These are phyloP conservation scores for Matsumyia berberina DNA, from an alignment of 2,888 invertebrate species.

Conservation along the genomic window DNA sequence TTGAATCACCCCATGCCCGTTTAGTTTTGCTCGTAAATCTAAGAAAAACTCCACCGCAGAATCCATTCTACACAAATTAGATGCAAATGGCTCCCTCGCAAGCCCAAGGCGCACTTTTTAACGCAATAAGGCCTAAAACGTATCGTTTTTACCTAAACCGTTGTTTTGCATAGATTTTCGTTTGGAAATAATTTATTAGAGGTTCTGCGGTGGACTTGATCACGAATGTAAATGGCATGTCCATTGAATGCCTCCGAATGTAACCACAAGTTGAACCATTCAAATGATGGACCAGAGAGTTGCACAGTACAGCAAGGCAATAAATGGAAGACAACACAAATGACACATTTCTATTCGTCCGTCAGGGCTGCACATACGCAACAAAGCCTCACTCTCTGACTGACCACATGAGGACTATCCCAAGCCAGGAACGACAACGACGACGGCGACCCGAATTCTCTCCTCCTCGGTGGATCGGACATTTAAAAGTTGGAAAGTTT, in stretches of 20 bases:
- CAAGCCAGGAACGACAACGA: slow-evolving; percentile 32
- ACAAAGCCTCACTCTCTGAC: slow-evolving; percentile 28
- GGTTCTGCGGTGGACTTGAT: slow-evolving; percentile 7
- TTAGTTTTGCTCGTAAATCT: slow-evolving; percentile 30
- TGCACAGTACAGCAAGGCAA: slow-evolving; percentile 45
- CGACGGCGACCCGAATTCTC: slow-evolving; percentile 48
- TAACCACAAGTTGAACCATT: slow-evolving; percentile 41
- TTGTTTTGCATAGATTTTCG: slow-evolving; percentile 64
- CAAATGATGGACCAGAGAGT: slow-evolving; percentile 29
- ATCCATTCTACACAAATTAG: slow-evolving; percentile 38
- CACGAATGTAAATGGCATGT: slow-evolving; percentile 47
- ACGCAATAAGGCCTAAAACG: slow-evolving; percentile 40
- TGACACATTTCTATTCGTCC: slow-evolving; percentile 70
- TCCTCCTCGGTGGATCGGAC: slow-evolving; percentile 33
- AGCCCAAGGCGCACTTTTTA: slow-evolving; percentile 3
- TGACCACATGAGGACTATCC: slow-evolving; percentile 28
- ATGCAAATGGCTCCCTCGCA: slow-evolving; percentile 45
- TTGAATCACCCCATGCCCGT: not conserved
- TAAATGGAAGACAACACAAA: slow-evolving; percentile 65
- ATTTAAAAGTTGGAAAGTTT: slow-evolving; percentile 75
- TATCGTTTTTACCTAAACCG: slow-evolving; percentile 1
- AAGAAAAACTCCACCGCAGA: not conserved
- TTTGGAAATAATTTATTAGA: slow-evolving; percentile 69
- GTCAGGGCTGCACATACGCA: slow-evolving; percentile 56
- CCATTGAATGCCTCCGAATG: slow-evolving; percentile 34